Conservation (phyloP, 92 coral and sea anemone genomes). For the Phenganax stokvisi region DNA sequence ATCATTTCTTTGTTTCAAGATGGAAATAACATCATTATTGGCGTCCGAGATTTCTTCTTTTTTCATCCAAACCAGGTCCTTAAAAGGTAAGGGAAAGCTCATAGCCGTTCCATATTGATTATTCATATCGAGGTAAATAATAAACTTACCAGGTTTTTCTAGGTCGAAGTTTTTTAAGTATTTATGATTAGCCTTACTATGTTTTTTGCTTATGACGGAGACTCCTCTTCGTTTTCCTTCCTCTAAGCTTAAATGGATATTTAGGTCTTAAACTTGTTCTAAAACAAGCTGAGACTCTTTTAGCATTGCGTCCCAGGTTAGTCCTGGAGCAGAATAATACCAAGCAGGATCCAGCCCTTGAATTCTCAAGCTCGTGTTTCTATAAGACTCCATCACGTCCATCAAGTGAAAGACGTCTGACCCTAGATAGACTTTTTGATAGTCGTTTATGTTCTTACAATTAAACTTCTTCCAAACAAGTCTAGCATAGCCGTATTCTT, state of each 20-base stretch:
- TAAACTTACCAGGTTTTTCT: neutral
- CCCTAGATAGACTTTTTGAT: too few relatives aligned
- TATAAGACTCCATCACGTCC: neutral
- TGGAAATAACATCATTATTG: neutral
- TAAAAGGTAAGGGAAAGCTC: neutral
- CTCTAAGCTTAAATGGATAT: neutral
- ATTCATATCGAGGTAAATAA: neutral
- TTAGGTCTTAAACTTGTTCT: neutral
- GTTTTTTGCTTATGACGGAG: neutral
- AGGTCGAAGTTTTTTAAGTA: conserved; percentile 7
- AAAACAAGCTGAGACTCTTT: neutral
- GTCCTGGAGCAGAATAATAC: conserved; percentile 40
- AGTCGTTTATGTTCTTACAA: neutral
- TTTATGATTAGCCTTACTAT: neutral
- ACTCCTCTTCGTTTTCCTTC: neutral
- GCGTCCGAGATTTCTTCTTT: too few relatives aligned
- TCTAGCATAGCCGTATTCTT: conserved; percentile 38
- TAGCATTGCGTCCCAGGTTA: conserved; percentile 21
- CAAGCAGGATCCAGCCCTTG: conserved; percentile 26
- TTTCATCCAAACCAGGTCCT: neutral
- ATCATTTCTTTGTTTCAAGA: neutral
- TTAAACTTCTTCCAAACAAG: conserved; percentile 13
- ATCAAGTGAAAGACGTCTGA: too few relatives aligned
- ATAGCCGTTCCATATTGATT: conserved; percentile 30
- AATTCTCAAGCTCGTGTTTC: neutral